phyloP scores from a whole-genome alignment of 2,888 invertebrate species.

The Lordiphosa fenestrarum region DNA sequence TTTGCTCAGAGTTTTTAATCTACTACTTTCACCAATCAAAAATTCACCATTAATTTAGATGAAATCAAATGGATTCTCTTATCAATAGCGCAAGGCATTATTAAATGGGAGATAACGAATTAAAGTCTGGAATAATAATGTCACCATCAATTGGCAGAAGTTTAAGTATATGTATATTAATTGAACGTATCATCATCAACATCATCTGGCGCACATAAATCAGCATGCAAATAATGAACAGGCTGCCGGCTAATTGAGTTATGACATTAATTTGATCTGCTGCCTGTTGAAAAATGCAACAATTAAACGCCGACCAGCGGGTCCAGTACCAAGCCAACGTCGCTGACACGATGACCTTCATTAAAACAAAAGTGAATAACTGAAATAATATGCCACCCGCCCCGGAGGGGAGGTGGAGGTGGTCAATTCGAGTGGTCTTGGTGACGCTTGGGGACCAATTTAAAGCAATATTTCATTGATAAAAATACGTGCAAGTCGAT shows the following conservation, averaged over 20 bases:
- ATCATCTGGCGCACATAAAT: slow-evolving; percentile 12
- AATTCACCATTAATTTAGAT: too few relatives aligned
- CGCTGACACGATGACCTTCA: slow-evolving; percentile 60
- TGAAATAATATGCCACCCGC: slow-evolving; percentile 34
- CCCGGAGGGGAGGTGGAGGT: slow-evolving; percentile 13
- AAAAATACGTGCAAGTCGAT: slow-evolving; percentile 46
- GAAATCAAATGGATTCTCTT: background rate
- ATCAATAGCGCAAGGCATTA: background rate
- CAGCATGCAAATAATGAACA: slow-evolving; percentile 24
- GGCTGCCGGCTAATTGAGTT: slow-evolving; percentile 63
- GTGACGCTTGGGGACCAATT: slow-evolving; percentile 31
- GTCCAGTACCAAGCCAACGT: slow-evolving; percentile 21
- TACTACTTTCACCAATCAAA: too few relatives aligned
- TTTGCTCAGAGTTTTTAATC: too few relatives aligned
- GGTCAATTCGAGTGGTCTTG: slow-evolving; percentile 24
- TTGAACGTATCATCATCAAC: slow-evolving; percentile 21
- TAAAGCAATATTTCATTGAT: slow-evolving; percentile 58
- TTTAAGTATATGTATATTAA: slow-evolving; percentile 28
- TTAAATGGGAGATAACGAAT: slow-evolving; percentile 6
- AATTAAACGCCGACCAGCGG: slow-evolving; percentile 55
- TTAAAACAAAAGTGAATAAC: slow-evolving; percentile 38
- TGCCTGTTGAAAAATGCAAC: slow-evolving; percentile 54
- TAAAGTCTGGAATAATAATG: background rate
- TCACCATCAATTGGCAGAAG: slow-evolving; percentile 40
- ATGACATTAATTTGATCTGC: slow-evolving; percentile 67